Conservation (phyloP, 2,113 vertebrate species). For the Cervus canadensis region DNA sequence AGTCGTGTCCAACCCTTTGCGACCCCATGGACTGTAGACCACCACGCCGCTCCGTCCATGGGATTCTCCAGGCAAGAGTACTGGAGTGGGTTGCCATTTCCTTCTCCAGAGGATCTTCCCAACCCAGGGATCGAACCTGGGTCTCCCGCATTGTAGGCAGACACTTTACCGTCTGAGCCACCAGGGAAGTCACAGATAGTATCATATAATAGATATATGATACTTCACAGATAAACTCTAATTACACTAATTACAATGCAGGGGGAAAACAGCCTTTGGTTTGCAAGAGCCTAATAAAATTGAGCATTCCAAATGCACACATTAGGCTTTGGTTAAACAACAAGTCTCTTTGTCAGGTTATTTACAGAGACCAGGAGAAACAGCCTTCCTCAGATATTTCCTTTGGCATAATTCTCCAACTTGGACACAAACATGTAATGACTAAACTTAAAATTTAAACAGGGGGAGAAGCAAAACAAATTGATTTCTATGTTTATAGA, state of each 20-base stretch:
- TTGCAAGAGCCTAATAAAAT: conserved; percentile 56
- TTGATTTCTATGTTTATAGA: conserved; percentile 24
- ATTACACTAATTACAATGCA: conserved; percentile 69
- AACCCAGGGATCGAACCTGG: not conserved
- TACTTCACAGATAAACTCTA: conserved; percentile 59
- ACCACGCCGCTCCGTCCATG: fast-evolving
- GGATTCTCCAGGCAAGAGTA: not conserved
- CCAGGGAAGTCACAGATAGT: not conserved
- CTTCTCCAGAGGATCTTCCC: not conserved
- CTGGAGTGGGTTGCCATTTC: not conserved
- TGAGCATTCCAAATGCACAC: conserved; percentile 53
- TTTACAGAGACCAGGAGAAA: conserved; percentile 40
- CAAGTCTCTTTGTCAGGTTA: conserved; percentile 33
- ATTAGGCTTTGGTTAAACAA: conserved; percentile 21
- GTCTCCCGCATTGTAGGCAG: not conserved
- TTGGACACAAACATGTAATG: conserved; percentile 10
- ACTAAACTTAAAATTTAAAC: conserved; percentile 43
- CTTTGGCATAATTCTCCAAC: conserved; percentile 10
- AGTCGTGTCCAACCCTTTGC: not conserved
- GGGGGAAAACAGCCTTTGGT: conserved; percentile 55
- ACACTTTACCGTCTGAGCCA: not conserved
- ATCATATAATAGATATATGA: conserved; percentile 22
- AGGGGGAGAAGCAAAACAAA: not conserved
- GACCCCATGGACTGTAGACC: not conserved
- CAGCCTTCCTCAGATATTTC: not conserved